Percentiles rank a stretch among this genome's conserved stretches.
phyloP scores from a whole-genome alignment of 2,888 invertebrate genomes.

The Micoletzkya japonica region DNA sequence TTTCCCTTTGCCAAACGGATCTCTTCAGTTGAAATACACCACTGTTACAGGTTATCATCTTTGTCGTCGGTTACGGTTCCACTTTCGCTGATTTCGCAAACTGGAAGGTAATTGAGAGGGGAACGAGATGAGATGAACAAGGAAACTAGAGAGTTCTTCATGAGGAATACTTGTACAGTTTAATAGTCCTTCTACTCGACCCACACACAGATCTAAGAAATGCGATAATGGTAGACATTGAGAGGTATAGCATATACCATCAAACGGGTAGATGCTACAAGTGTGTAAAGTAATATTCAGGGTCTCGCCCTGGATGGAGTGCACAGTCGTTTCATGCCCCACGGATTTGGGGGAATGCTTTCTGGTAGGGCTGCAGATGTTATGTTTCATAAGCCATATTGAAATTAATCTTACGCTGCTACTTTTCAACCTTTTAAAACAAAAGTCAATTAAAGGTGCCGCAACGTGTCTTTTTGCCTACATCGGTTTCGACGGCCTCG shows the following conservation, averaged over 20 bases:
- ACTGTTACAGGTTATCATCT: slow-evolving; percentile 61
- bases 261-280: no score
- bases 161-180: no score
- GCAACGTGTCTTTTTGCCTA: slow-evolving; percentile 67
- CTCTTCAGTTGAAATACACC: no score
- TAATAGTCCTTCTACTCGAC: no score
- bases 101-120: slow-evolving; percentile 74
- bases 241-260: no score
- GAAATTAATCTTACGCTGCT: no score
- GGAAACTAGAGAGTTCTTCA: no score
- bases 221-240: no score
- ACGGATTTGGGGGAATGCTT: slow-evolving; percentile 65
- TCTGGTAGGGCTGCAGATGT: slow-evolving; percentile 35
- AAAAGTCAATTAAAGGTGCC: slow-evolving; percentile 60
- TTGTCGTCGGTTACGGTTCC: slow-evolving; percentile 74
- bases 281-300: not conserved
- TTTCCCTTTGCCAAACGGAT: no score
- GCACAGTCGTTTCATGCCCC: slow-evolving; percentile 63
- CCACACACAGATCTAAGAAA: no score
- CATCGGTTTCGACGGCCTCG: slow-evolving; percentile 66
- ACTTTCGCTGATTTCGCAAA: slow-evolving; percentile 81
- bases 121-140: no score
- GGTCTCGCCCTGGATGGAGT: slow-evolving; percentile 12
- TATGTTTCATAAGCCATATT: slow-evolving; percentile 1
- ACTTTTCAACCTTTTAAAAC: no score